Base-by-base conservation (phyloP, 2,797 vertebrate species). In the Geotrypetes seraphini region DNA sequence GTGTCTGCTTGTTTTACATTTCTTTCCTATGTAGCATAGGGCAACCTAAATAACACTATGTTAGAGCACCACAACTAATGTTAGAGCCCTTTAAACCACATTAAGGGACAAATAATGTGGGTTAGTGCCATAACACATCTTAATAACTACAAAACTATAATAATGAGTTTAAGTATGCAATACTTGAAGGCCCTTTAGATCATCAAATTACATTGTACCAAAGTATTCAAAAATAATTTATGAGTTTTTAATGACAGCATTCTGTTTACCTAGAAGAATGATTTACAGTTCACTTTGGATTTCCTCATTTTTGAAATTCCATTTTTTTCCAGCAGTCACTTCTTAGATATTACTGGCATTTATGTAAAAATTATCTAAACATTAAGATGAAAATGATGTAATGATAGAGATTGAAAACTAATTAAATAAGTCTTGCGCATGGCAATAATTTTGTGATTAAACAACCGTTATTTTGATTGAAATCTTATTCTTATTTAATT, bases 301-400 rank as follows among this genome's bases (percentile, higher is more conserved):
- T 29, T 31, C 6, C n/a, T 33, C 9, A 13, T 39, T 19, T 36
- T 57, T 54, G 39, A 45, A 42, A 52, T 37, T 1, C 11, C 21
- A 57, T 52, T 28, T 66, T 28, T 66, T 45, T 39, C 62, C 53
- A 50, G 33, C 36, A 52, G 45, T n/a, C 56, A 37, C 37, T 54
- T 64, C 43, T 49, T 48, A 48, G 25, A 47, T 8, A 12, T 52
- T 37, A 57, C 37, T 12, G 11, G 33, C 35, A 39, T 31, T 20
- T 2, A 0, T 39, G 29, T 18, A 41, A 46, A 16, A 16, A 25
- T 43, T 28, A 43, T n/a, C 14, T 53, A 43, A 45, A 10, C 39
- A 39, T 49, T 40, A 34, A 25, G 48, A 32, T 44, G 38, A 8
- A 19, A 25, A 20, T 39, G 31, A 25, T 36, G 13, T 53, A 39